A percentile compares a stretch with the other conserved stretches of the same genome.
These are phyloP conservation scores for Falco rusticolus DNA, from an alignment of 2,797 vertebrate species.

Conservation along the genomic window DNA sequence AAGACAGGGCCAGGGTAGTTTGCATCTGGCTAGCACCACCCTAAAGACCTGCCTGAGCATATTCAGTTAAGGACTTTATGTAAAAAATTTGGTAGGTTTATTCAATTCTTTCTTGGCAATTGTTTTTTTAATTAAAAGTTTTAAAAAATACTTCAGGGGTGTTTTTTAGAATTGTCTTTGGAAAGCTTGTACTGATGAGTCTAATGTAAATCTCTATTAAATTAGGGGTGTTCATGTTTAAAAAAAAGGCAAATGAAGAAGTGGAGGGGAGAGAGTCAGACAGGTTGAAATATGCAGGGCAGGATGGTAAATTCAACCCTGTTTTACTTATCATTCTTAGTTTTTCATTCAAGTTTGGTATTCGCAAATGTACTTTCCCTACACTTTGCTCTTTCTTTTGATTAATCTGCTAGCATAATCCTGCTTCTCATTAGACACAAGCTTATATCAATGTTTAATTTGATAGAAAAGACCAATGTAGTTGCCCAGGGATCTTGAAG, in stretches of 20 bases:
- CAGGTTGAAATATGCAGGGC: background rate
- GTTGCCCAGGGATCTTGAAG: background rate
- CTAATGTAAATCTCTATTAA: background rate
- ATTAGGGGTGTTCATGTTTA: background rate
- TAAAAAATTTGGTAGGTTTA: background rate
- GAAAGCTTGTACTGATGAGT: background rate
- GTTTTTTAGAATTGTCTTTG: background rate
- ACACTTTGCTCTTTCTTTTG: background rate
- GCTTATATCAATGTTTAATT: background rate
- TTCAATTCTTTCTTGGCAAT: background rate
- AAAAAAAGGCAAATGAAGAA: background rate
- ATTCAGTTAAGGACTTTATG: background rate
- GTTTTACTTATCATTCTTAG: background rate
- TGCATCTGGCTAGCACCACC: background rate
- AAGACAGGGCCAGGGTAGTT: background rate
- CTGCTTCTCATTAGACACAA: background rate
- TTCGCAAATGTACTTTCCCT: background rate
- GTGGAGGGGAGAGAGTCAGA: background rate
- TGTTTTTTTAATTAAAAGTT: background rate
- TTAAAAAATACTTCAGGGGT: background rate
- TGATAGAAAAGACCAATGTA: background rate
- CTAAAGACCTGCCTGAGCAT: background rate
- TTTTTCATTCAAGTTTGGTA: background rate
- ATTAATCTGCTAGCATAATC: background rate
- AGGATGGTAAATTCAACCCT: background rate